Percentiles rank a stretch among this genome's conserved stretches.
These are phyloP conservation scores for Danaus chrysippus DNA, from an alignment of 2,888 invertebrate genomes.

Conservation along the genomic window DNA sequence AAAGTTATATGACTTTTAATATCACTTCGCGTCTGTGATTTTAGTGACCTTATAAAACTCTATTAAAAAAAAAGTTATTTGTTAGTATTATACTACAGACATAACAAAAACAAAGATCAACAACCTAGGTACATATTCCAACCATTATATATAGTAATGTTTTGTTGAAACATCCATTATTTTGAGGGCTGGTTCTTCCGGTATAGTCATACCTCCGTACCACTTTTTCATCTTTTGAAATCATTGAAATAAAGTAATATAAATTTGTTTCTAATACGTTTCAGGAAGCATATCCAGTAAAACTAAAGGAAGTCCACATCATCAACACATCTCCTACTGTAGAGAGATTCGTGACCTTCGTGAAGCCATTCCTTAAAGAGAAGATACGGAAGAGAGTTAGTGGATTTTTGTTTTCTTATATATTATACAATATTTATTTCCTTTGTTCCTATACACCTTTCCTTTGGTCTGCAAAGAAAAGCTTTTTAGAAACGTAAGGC, in stretches of 20 bases:
- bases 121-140: too few species aligned
- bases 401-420: not conserved
- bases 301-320: slow-evolving; percentile 91
- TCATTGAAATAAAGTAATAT: too few species aligned
- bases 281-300: slow-evolving; percentile 85
- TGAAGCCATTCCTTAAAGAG: slow-evolving; percentile 91
- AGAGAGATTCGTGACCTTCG: slow-evolving; percentile 89
- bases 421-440: not conserved
- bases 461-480: not conserved
- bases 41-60: too few species aligned
- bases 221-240: not conserved
- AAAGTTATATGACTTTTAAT: too few species aligned
- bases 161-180: too few species aligned
- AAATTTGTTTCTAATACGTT: slow-evolving; percentile 24
- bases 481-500: not conserved
- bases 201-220: not conserved
- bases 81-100: too few species aligned
- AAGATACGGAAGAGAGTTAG: slow-evolving; percentile 87
- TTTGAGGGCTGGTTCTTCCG: too few species aligned
- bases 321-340: slow-evolving; percentile 90
- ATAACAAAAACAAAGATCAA: too few species aligned
- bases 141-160: too few species aligned
- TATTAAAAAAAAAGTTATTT: too few species aligned
- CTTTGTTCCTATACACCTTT: too few species aligned
- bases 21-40: too few species aligned